Evolutionary conservation across 2,113 vertebrate species (phyloP).

Genomic region (Gadus macrocephalus): DNA sequence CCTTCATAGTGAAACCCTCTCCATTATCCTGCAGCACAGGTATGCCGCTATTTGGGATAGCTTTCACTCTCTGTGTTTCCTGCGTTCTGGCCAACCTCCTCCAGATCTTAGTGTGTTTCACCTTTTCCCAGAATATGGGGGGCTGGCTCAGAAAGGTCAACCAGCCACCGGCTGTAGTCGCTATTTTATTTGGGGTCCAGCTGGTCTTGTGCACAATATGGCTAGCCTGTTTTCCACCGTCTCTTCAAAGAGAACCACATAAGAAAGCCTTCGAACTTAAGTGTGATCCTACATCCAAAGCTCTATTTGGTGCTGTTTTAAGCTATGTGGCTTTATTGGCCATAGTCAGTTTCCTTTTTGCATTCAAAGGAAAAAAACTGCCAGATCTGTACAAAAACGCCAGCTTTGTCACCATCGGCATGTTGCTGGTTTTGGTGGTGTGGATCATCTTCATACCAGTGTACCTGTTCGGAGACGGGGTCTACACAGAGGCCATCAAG

Average conservation of each 20-base stretch:
- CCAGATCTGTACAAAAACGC: constrained; percentile 66
- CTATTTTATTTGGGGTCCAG: constrained; percentile 41
- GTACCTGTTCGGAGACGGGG: constrained; percentile 67
- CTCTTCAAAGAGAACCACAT: accelerated
- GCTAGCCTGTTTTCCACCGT: constrained; percentile 26
- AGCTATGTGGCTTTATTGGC: constrained; percentile 42
- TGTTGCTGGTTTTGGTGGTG: constrained; percentile 51
- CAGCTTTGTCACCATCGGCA: constrained; percentile 45
- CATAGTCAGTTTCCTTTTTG: constrained; percentile 50
- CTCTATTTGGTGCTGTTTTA: constrained; percentile 32
- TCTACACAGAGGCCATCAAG: constrained; percentile 72
- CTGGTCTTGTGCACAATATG: constrained; percentile 39
- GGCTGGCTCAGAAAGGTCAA: constrained; percentile 46
- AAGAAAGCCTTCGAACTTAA: neutral
- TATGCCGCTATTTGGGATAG: constrained; percentile 48
- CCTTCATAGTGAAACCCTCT: constrained; percentile 36
- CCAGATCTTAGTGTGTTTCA: constrained; percentile 59
- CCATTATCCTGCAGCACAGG: constrained; percentile 3
- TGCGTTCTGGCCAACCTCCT: constrained; percentile 62
- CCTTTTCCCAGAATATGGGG: constrained; percentile 17
- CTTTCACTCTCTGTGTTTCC: constrained; percentile 55
- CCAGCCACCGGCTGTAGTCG: constrained; percentile 31
- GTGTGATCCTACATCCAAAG: constrained; percentile 9
- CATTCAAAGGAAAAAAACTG: constrained; percentile 48
- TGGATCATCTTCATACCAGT: constrained; percentile 81